Evolutionary conservation across 2,797 vertebrate genomes (phyloP).

Genomic region (Gymnothorax reevesii): DNA sequence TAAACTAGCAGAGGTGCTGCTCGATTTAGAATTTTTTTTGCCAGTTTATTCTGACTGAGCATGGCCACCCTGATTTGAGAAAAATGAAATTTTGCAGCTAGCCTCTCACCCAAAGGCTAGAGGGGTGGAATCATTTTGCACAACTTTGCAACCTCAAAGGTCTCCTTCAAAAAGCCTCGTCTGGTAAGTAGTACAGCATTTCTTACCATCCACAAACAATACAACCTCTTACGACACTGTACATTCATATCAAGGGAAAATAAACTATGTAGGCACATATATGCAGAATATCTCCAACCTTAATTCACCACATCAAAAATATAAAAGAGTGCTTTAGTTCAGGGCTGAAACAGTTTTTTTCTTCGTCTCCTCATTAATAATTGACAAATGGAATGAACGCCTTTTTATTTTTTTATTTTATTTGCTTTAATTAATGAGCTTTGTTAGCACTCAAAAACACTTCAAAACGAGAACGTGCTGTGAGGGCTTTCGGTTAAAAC

Average conservation of each 20-base stretch:
- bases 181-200: background rate
- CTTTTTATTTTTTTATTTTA: slow-evolving; percentile 15
- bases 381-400: slow-evolving; percentile 21
- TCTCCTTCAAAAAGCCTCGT: background rate
- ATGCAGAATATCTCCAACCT: background rate
- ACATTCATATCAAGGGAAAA: background rate
- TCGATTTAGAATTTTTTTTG: background rate
- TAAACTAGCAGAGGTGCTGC: background rate
- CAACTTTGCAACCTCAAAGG: background rate
- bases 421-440: slow-evolving; percentile 33
- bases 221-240: background rate
- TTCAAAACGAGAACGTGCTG: slow-evolving; percentile 22
- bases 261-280: background rate
- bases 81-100: background rate
- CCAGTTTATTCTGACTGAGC: background rate
- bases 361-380: slow-evolving; percentile 29
- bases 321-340: background rate
- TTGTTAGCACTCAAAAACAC: slow-evolving; percentile 31
- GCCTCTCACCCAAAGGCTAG: background rate
- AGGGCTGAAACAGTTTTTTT: slow-evolving; percentile 2
- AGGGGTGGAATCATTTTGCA: background rate
- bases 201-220: background rate
- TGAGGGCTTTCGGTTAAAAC: slow-evolving; percentile 23
- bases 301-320: background rate
- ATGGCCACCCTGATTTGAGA: background rate